phyloP scores from a whole-genome alignment of 1,140 invertebrate genomes.

The Druon quercuslanigerum region DNA sequence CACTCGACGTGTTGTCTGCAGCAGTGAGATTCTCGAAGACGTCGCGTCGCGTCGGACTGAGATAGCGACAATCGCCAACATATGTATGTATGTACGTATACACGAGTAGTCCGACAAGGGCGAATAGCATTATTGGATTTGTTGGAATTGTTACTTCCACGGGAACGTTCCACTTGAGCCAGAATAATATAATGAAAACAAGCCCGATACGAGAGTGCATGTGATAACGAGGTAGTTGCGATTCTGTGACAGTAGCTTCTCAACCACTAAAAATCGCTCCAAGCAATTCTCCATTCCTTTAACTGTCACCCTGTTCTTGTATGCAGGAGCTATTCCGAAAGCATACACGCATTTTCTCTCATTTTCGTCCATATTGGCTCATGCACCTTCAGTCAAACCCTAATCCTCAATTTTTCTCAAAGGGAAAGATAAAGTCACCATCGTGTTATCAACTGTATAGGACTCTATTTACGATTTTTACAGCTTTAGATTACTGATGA shows the following conservation, averaged over 20 bases:
- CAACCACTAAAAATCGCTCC: slow-evolving; percentile 23
- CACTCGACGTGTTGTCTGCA: slow-evolving; percentile 57
- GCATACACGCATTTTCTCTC: slow-evolving; percentile 1
- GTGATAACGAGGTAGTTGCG: slow-evolving; percentile 45
- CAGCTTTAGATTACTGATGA: too few species aligned
- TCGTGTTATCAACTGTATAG: background rate
- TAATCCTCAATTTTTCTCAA: background rate
- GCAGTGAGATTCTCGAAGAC: slow-evolving; percentile 54
- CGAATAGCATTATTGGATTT: slow-evolving; percentile 51
- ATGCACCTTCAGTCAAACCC: background rate
- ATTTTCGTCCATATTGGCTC: background rate
- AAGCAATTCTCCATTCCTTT: slow-evolving; percentile 19
- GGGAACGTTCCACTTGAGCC: slow-evolving; percentile 42
- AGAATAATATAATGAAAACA: slow-evolving; percentile 51
- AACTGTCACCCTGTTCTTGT: slow-evolving; percentile 17
- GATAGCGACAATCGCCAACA: slow-evolving; percentile 45
- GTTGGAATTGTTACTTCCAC: slow-evolving; percentile 58
- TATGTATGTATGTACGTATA: background rate
- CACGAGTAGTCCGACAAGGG: slow-evolving; percentile 33
- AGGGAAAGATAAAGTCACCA: background rate
- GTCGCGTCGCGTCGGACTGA: slow-evolving; percentile 37
- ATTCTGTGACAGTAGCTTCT: slow-evolving; percentile 7
- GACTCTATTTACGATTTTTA: background rate
- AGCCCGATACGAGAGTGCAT: slow-evolving; percentile 39
- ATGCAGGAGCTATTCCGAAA: background rate